Evolutionary conservation across 1,140 invertebrate genomes (phyloP), one percentile per base, ranked within the genome.

Genomic region (Calliphora vicina): DNA sequence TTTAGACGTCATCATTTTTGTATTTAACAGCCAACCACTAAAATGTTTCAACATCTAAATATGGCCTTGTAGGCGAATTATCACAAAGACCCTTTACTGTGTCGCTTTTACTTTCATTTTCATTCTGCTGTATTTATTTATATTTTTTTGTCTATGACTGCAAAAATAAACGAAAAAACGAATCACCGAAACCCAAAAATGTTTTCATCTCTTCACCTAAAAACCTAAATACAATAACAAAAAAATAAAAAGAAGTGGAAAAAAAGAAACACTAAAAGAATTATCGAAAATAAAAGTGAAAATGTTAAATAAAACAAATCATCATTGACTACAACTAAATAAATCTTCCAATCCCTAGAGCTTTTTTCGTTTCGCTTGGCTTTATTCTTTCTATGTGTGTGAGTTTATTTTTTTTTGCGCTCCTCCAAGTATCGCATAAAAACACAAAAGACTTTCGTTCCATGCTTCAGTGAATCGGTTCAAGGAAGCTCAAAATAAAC

Each of bases 61-160:
- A 78, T 78, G 74, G 74, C 74, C 74, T 78, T 78, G 74, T 78
- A 43, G 43, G 35, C 74, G 74, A 42, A 78, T 78, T 78, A 78
- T 78, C 74, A 78, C 74, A 67, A 67, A 23, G 61, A 67, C 61
- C 61, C 20, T 67, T 67, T 67, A 23, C 61, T 57, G 45, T 57
- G 45, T n/a, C 17, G 13, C 12, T 57, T 57, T 57, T 57, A n/a
- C 45, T 57, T 57, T 57, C 13, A 15, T 57, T 57, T 17, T 57
- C 17, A 17, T 57, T 10, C 12, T 57, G 13, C 17, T 57, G 35
- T 4, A 15, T 10, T 15, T 57, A 4, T 57, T 50, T n/a, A n/a
- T n/a, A n/a, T 50, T 61, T 23, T 67, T 67, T 9, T 67, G 61
- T 67, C 20, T 67, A 67, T 20, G 9, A 67, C n/a, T 20, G 61